These are phyloP conservation scores for Sinocyclocheilus grahami DNA, from an alignment of 2,113 vertebrate species.

Conservation along the genomic window DNA sequence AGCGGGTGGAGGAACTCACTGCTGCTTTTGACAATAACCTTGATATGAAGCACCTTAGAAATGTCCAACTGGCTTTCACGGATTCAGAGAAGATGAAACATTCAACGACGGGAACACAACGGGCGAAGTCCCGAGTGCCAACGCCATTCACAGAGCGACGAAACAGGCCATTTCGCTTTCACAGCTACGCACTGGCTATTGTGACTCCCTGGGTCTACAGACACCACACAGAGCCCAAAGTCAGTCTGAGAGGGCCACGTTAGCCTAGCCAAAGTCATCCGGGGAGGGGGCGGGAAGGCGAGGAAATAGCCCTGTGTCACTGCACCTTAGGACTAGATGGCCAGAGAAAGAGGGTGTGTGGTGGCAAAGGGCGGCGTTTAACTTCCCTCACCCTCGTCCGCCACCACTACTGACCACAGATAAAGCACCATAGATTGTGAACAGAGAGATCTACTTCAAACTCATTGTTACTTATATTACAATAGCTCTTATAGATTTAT, in stretches of 20 bases:
- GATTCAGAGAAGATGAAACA: constrained; percentile 30
- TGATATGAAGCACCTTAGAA: constrained; percentile 73
- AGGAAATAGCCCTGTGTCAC: constrained; percentile 9
- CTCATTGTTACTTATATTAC: constrained; percentile 73
- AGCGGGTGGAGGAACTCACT: constrained; percentile 58
- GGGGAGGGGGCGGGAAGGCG: background rate
- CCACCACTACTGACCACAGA: constrained; percentile 54
- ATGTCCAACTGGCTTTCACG: constrained; percentile 47
- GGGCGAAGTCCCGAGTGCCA: background rate
- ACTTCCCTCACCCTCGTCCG: background rate
- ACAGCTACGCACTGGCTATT: constrained; percentile 40
- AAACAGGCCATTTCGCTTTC: constrained; percentile 21
- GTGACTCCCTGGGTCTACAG: constrained; percentile 29
- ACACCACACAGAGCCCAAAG: background rate
- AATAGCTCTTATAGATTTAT: constrained; percentile 73
- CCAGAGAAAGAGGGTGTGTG: background rate
- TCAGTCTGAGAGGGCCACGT: constrained; percentile 4
- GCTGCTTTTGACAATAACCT: constrained; percentile 64
- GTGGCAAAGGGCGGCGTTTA: background rate
- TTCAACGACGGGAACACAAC: background rate
- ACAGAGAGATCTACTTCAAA: constrained; percentile 65
- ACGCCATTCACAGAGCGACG: constrained; percentile 33
- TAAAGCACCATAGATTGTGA: constrained; percentile 57
- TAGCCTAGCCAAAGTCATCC: background rate
- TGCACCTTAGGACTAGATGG: constrained; percentile 21